Evolutionary conservation across 2,113 vertebrate species (phyloP), one percentile per base, ranked within the genome.

Genomic region (Cyprinodon variegatus): DNA sequence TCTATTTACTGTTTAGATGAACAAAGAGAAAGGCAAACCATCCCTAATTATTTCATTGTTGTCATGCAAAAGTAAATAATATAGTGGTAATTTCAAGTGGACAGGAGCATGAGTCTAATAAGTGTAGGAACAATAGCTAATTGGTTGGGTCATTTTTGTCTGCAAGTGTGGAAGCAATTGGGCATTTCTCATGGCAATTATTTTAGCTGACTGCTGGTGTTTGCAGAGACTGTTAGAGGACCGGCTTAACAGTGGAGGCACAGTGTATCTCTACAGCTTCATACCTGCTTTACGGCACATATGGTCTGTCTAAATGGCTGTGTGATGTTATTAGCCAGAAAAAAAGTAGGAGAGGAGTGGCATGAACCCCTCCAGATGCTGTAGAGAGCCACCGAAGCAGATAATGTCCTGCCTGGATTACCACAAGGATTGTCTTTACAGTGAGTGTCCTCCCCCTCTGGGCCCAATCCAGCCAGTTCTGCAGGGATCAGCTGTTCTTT

Each of bases 391-490:
- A 86, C 82, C 74, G 75, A 76, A 74, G 91, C 89, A 90, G 87
- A 91, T 92, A 92, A 90, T 86, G 91, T 83, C 83, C 81, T 73
- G 77, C 84, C 88, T 86, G 86, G 86, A 93, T 93, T 88, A 91
- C 89, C 89, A 82, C 84, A 70, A 86, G 90, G 91, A 90, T 72
- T 61, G 73, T 38, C 85, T 86, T 90, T 90, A 89, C 85, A 83
- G 83, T 61, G 81, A 76, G 83, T 79, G 22, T 61, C 86, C 85
- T 59, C 86, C 83, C 86, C 91, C 88, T 87, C 88, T 90, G 88
- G 91, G 90, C 78, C 89, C 75, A 83, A 81, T 86, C 76, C 20
- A 77, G 82, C 82, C 61, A 84, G 78, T 86, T 86, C 84, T 87
- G 87, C 85, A 74, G 84, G 83, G 77, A 90, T 90, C 89, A 89